phyloP scores from a whole-genome alignment of 2,888 invertebrate species.

The Acanthacorydalis orientalis region DNA sequence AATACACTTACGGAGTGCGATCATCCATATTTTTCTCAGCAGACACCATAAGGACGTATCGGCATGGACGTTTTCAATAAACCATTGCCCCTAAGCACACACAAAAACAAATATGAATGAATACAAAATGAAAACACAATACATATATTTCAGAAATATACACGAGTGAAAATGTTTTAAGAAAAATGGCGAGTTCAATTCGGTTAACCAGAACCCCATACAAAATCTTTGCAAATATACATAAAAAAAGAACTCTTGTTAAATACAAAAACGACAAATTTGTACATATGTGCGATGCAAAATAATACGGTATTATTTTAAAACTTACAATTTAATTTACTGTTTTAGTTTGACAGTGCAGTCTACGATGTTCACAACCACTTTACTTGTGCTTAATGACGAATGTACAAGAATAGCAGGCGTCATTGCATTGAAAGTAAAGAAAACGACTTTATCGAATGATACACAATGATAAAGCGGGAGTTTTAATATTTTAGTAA shows the following conservation, averaged over 20 bases:
- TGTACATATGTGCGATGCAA: background rate
- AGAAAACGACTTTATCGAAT: too few relatives aligned
- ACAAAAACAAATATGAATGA: background rate
- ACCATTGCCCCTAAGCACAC: slow-evolving; percentile 1
- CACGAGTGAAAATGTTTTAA: background rate
- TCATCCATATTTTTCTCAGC: slow-evolving; percentile 13
- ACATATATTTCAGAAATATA: background rate
- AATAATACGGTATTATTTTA: background rate
- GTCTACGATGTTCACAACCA: background rate
- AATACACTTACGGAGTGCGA: slow-evolving; percentile 12
- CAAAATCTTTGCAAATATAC: background rate
- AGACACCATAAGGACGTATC: slow-evolving; percentile 11
- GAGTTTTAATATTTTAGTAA: too few relatives aligned
- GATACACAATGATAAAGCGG: too few relatives aligned
- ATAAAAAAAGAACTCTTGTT: background rate
- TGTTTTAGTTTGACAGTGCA: slow-evolving; percentile 1
- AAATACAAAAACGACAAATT: background rate
- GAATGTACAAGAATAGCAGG: too few relatives aligned
- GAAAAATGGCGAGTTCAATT: slow-evolving; percentile 1
- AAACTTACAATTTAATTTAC: background rate
- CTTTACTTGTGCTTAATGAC: background rate
- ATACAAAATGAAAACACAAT: background rate
- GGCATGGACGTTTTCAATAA: slow-evolving; percentile 8
- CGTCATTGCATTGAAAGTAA: too few relatives aligned
- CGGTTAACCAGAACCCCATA: background rate